A percentile compares a stretch with the other conserved stretches of the same genome.
Conservation (phyloP, 2,888 invertebrate genomes). For the Eilema caniola region DNA sequence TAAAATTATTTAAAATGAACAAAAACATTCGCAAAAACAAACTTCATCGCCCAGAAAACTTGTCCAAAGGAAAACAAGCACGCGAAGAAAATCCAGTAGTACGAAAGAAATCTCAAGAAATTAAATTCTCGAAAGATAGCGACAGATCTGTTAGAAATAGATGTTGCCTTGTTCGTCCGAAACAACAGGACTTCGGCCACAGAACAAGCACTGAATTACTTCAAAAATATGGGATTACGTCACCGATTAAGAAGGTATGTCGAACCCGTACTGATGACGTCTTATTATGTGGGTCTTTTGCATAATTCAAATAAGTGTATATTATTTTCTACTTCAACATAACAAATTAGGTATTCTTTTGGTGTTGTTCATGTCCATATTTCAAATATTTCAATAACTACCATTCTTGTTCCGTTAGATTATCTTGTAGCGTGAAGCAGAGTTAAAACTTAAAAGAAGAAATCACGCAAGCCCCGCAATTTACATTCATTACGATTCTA, state of each 20-base stretch:
- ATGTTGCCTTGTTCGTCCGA: slow-evolving; percentile 25
- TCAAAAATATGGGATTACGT: not conserved
- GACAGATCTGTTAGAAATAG: slow-evolving; percentile 21
- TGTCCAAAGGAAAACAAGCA: not conserved
- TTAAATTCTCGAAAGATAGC: slow-evolving; percentile 2
- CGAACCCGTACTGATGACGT: not conserved
- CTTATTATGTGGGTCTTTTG: not conserved
- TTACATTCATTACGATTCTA: too few relatives aligned
- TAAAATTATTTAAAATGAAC: slow-evolving; percentile 22
- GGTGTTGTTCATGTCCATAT: too few relatives aligned
- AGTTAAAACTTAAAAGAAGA: too few relatives aligned
- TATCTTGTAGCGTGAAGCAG: too few relatives aligned
- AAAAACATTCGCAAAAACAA: slow-evolving; percentile 16
- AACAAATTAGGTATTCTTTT: too few relatives aligned
- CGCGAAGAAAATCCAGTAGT: not conserved
- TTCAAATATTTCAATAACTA: too few relatives aligned
- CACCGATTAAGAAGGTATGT: not conserved
- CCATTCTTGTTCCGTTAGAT: too few relatives aligned
- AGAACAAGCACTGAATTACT: slow-evolving; percentile 9
- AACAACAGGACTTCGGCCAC: slow-evolving; percentile 25
- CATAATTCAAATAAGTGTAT: not conserved
- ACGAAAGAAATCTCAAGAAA: not conserved
- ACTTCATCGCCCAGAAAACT: not conserved
- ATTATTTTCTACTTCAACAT: not conserved
- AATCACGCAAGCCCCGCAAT: too few relatives aligned